Percentiles rank a stretch among this genome's conserved stretches.
Conservation (phyloP, 2,888 invertebrate species). For the Gandaritis pyraliata region DNA sequence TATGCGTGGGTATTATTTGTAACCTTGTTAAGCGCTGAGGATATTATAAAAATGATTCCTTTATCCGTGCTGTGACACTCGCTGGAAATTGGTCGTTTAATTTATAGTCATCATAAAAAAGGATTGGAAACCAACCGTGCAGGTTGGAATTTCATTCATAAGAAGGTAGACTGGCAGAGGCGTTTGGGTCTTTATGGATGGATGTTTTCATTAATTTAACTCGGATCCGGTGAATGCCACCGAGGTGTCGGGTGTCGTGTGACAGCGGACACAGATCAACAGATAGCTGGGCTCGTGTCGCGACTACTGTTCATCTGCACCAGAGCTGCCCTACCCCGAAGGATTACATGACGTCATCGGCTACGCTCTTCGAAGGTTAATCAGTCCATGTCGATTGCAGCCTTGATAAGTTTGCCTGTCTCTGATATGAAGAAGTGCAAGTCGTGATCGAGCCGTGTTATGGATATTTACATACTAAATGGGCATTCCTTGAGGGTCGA, state of each 20-base stretch:
- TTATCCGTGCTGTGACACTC: conserved; percentile 83
- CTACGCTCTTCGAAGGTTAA: conserved; percentile 31
- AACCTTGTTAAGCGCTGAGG: conserved; percentile 83
- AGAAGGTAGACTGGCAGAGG: conserved; percentile 83
- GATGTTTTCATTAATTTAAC: conserved; percentile 84
- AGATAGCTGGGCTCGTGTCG: conserved; percentile 67
- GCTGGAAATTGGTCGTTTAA: conserved; percentile 82
- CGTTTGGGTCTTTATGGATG: conserved; percentile 83
- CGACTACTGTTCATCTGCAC: conserved; percentile 65
- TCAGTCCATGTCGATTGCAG: conserved; percentile 35
- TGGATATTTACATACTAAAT: conserved; percentile 70
- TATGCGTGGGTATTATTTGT: conserved; percentile 84
- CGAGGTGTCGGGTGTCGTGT: conserved; percentile 72
- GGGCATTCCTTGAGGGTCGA: conserved; percentile 69
- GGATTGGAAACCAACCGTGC: conserved; percentile 74
- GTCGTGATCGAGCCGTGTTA: conserved; percentile 61
- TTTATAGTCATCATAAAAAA: conserved; percentile 83
- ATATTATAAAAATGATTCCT: conserved; percentile 85
- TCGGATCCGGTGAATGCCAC: conserved; percentile 71
- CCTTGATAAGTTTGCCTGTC: conserved; percentile 43
- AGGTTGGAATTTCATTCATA: conserved; percentile 85
- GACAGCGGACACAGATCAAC: conserved; percentile 62
- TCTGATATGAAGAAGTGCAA: conserved; percentile 58
- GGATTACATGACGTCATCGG: conserved; percentile 45
- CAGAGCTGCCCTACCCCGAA: conserved; percentile 26